Evolutionary conservation across 2,888 invertebrate genomes (phyloP).

Genomic region (Cheilosia grossa): DNA sequence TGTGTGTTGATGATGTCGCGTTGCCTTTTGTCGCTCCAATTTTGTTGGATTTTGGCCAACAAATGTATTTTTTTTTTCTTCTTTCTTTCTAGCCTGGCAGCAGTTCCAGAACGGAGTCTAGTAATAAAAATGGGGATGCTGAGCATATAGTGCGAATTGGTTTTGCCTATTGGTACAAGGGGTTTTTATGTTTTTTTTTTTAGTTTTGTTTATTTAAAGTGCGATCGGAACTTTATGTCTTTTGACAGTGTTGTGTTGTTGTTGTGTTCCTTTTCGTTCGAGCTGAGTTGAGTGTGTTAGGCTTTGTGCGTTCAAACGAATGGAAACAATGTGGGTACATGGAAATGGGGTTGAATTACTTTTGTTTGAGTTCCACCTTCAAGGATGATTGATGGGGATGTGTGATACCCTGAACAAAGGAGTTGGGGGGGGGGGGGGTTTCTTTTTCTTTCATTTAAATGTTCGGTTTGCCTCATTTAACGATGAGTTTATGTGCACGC

Average conservation of each 20-base stretch:
- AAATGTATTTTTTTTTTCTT: not conserved
- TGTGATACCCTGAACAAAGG: conserved; percentile 6
- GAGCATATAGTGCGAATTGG: conserved; percentile 56
- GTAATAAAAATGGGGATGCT: conserved; percentile 58
- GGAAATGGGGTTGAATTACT: conserved; percentile 35
- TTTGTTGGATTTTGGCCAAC: conserved; percentile 37
- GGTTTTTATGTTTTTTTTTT: conserved; percentile 33
- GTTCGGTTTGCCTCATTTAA: not conserved
- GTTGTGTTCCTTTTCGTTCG: conserved; percentile 4
- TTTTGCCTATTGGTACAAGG: conserved; percentile 48
- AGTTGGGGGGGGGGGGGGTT: not conserved
- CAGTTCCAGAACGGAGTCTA: conserved; percentile 15
- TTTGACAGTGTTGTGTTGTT: not conserved
- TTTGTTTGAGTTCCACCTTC: conserved; percentile 22
- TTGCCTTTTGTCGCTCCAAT: conserved; percentile 64
- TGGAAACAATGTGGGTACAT: conserved; percentile 17
- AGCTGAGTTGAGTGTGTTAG: conserved; percentile 12
- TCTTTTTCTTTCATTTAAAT: not conserved
- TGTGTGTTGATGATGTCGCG: conserved; percentile 70
- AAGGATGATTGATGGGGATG: conserved; percentile 18
- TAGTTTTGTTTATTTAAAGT: conserved; percentile 28
- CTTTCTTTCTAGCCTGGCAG: not conserved
- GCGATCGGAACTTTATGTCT: conserved; percentile 50
- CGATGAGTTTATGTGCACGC: not conserved
- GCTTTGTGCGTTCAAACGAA: conserved; percentile 25